Evolutionary conservation across 2,888 invertebrate species (phyloP).

Genomic region (Drosophila lacicola): DNA sequence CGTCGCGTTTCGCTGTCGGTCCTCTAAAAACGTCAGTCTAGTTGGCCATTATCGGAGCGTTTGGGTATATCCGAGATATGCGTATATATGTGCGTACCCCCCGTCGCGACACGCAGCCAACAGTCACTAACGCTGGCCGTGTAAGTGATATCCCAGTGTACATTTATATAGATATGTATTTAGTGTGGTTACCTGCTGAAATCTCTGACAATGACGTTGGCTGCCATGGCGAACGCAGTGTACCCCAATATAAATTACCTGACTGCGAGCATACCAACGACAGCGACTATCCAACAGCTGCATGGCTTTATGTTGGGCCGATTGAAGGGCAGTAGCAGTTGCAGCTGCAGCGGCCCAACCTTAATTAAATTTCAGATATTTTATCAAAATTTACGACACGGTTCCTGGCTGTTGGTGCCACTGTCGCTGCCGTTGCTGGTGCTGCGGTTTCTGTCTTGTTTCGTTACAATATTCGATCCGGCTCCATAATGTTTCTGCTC

Average conservation of each 20-base stretch:
- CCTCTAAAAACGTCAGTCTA: conserved; percentile 70
- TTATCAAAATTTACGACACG: conserved; percentile 68
- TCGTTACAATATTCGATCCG: conserved; percentile 30
- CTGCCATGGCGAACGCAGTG: conserved; percentile 20
- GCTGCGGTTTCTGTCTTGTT: conserved; percentile 8
- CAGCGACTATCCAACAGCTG: conserved; percentile 20
- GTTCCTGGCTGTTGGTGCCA: conserved; percentile 2
- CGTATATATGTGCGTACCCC: conserved; percentile 11
- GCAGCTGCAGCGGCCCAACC: conserved; percentile 25
- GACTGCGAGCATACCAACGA: conserved; percentile 23
- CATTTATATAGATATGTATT: conserved; percentile 48
- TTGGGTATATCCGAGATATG: conserved; percentile 6
- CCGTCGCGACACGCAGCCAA: conserved; percentile 36
- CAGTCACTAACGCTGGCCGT: conserved; percentile 36
- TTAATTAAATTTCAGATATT: conserved; percentile 75
- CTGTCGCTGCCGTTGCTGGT: conserved; percentile 1
- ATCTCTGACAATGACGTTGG: conserved; percentile 40
- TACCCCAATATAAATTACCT: conserved; percentile 57
- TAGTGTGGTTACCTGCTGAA: conserved; percentile 30
- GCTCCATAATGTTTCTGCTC: conserved; percentile 26
- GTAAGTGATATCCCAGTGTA: conserved; percentile 68
- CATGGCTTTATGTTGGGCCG: conserved; percentile 38
- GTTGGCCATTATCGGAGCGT: conserved; percentile 61
- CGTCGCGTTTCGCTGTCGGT: conserved; percentile 39
- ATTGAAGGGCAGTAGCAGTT: conserved; percentile 24